A percentile compares a stretch with the other conserved stretches of the same genome.
Conservation (phyloP, 2,888 invertebrate genomes). For the Folsomia manolachei region DNA sequence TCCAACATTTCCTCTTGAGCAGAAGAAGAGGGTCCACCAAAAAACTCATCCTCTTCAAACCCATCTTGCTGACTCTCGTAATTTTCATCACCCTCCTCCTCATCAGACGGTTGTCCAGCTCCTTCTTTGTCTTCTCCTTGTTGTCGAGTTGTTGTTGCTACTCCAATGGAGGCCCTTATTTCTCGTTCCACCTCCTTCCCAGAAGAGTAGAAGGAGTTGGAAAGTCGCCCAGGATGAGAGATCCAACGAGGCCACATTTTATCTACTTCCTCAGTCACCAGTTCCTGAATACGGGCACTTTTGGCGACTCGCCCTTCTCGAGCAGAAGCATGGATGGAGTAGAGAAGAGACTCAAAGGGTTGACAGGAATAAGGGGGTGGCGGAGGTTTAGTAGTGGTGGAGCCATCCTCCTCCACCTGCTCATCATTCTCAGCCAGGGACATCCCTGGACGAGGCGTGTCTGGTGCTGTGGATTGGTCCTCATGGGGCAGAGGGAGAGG, state of each 20-base stretch:
- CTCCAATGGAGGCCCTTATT: too few relatives aligned
- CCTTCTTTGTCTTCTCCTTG: background rate
- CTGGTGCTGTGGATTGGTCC: too few relatives aligned
- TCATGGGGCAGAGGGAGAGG: too few relatives aligned
- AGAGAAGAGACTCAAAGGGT: slow-evolving; percentile 32
- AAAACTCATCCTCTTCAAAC: too few relatives aligned
- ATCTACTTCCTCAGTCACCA: slow-evolving; percentile 13
- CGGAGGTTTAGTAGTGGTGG: slow-evolving; percentile 14
- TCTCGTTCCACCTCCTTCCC: background rate
- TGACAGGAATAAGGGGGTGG: slow-evolving; percentile 46
- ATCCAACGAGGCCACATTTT: slow-evolving; percentile 24
- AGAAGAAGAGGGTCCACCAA: too few relatives aligned
- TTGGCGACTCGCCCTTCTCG: slow-evolving; percentile 15
- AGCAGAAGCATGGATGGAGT: slow-evolving; percentile 19
- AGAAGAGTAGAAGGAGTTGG: background rate
- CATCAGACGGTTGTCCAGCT: too few relatives aligned
- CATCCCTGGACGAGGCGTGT: too few relatives aligned
- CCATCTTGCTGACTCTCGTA: too few relatives aligned
- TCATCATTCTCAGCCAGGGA: too few relatives aligned
- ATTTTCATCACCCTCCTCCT: slow-evolving; percentile 9
- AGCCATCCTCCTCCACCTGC: too few relatives aligned
- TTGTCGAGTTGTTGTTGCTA: too few relatives aligned
- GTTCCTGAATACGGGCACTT: background rate
- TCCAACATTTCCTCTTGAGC: too few relatives aligned
- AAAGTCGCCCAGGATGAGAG: background rate